A percentile compares a stretch with the other conserved stretches of the same genome.
These are phyloP conservation scores for Camelus bactrianus DNA, from an alignment of 2,113 vertebrate genomes.

Conservation along the genomic window DNA sequence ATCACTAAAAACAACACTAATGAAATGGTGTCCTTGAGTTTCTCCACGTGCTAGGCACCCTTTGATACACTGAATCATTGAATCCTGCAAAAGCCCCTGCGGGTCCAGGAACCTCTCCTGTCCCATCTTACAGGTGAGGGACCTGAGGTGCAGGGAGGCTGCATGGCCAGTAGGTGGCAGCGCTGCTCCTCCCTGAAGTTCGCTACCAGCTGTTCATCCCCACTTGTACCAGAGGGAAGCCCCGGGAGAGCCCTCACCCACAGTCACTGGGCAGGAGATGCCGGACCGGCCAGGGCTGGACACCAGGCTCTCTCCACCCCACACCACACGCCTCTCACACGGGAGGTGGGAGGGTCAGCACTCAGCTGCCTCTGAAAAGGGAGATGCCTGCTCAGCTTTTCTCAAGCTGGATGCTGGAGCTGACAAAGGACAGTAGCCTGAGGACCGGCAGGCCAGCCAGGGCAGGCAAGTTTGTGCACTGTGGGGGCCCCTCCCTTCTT, in stretches of 20 bases:
- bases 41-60: fast-evolving
- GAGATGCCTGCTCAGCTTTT: neutral
- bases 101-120: fast-evolving
- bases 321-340: neutral
- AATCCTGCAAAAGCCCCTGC: neutral
- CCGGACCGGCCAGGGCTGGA: fast-evolving
- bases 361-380: neutral
- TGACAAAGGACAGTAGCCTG: neutral
- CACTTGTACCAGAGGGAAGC: neutral
- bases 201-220: neutral
- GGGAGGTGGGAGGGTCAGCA: neutral
- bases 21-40: fast-evolving
- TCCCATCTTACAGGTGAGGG: fast-evolving
- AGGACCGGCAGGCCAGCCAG: neutral
- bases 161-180: neutral
- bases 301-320: too few relatives aligned
- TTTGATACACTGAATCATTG: fast-evolving
- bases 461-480: fast-evolving
- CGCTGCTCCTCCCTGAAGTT: neutral
- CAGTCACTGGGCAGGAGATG: neutral
- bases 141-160: neutral
- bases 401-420: neutral
- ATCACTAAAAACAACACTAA: fast-evolving
- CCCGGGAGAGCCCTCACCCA: fast-evolving
- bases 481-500: fast-evolving